Conservation (phyloP, 2,888 invertebrate genomes). For the Diachrysia chrysitis region DNA sequence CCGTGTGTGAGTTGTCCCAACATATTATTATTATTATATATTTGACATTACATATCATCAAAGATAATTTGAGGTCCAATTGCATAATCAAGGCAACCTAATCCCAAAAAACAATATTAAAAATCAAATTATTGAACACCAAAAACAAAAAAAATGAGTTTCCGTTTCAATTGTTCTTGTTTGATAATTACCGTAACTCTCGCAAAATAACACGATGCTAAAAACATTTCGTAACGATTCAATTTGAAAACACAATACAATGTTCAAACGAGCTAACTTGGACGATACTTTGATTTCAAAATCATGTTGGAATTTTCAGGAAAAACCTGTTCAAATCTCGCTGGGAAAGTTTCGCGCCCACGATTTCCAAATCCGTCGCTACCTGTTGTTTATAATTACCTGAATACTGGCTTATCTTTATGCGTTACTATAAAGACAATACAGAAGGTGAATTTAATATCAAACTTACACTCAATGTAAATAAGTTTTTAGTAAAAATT, state of each 20-base stretch:
- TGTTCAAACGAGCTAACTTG: slow-evolving; percentile 18
- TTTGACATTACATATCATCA: no score
- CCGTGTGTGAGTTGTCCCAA: no score
- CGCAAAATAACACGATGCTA: neutral
- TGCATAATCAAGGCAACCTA: no score
- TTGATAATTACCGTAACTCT: neutral
- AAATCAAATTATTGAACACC: neutral
- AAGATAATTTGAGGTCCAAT: no score
- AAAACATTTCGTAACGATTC: neutral
- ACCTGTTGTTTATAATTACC: slow-evolving; percentile 38
- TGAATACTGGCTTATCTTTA: slow-evolving; percentile 41
- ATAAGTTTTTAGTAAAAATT: no score
- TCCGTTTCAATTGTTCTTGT: slow-evolving; percentile 1
- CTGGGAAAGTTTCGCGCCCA: slow-evolving; percentile 11
- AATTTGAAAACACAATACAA: neutral
- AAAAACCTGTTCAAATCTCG: slow-evolving; percentile 25
- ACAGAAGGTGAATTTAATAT: neutral
- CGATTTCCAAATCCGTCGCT: slow-evolving; percentile 25
- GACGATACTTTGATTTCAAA: slow-evolving; percentile 31
- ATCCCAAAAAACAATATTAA: neutral
- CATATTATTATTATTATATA: no score
- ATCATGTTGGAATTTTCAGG: slow-evolving; percentile 35
- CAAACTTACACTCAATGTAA: no score
- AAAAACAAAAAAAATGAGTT: neutral
- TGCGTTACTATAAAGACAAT: slow-evolving; percentile 8